phyloP scores from a whole-genome alignment of 2,888 invertebrate species.

The Itoplectis maculator region DNA sequence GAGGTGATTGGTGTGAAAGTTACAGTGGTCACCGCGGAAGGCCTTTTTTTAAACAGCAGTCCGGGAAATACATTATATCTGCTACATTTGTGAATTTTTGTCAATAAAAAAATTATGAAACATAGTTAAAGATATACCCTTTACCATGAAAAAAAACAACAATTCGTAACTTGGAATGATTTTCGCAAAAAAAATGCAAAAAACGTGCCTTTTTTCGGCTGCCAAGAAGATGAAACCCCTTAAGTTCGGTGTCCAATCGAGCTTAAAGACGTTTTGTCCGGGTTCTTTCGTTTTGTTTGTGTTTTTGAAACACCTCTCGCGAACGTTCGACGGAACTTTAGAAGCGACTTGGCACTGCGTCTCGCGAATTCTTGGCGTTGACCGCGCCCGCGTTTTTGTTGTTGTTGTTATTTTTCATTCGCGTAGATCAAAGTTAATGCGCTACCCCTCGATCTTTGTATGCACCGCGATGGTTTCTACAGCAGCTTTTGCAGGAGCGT shows the following conservation, averaged over 20 bases:
- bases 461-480: conserved; percentile 85
- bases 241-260: conserved; percentile 3
- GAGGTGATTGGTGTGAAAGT: no score
- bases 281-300: conserved; percentile 10
- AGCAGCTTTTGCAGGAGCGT: conserved; percentile 89
- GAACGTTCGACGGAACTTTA: conserved; percentile 15
- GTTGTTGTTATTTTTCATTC: conserved; percentile 5
- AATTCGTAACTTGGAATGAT: no score
- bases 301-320: not conserved
- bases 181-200: no score
- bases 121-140: no score
- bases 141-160: no score
- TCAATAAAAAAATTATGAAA: no score
- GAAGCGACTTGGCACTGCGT: conserved; percentile 67
- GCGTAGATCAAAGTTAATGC: conserved; percentile 48
- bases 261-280: conserved; percentile 5
- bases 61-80: no score
- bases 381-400: not conserved
- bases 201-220: no score
- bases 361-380: conserved; percentile 59
- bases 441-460: conserved; percentile 82
- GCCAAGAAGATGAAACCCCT: no score
- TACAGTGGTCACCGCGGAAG: no score
- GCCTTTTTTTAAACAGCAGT: no score
- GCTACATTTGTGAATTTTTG: no score